Conservation (phyloP, 2,888 invertebrate genomes). For the Listrodromus nycthemerus region DNA sequence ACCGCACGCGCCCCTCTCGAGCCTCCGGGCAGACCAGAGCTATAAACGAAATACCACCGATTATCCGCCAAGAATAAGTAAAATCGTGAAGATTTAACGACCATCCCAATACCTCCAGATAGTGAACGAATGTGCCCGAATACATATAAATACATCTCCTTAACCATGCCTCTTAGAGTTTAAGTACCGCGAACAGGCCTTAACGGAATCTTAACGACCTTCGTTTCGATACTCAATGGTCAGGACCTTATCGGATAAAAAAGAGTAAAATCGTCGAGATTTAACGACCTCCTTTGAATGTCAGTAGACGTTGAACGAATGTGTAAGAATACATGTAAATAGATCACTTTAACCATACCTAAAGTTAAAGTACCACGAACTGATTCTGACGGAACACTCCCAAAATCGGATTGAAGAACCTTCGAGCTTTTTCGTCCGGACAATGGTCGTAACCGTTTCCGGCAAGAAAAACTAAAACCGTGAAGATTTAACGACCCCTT, state of each 20-base stretch:
- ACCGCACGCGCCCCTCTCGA: not conserved
- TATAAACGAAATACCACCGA: not conserved
- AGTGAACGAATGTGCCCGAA: not conserved
- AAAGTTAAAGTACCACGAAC: constrained; percentile 14
- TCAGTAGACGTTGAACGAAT: not conserved
- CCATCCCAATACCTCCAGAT: not conserved
- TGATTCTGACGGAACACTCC: not conserved
- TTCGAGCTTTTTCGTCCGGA: not conserved
- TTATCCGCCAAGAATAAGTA: constrained; percentile 7
- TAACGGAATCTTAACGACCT: no score
- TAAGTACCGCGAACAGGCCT: constrained; percentile 18
- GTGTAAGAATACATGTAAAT: not conserved
- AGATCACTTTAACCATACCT: constrained; percentile 14
- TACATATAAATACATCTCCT: not conserved
- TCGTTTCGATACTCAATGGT: not conserved
- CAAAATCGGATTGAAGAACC: not conserved
- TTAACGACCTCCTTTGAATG: not conserved
- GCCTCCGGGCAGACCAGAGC: not conserved
- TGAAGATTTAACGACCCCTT: not conserved
- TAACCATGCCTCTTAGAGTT: constrained; percentile 17
- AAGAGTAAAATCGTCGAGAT: constrained; percentile 1
- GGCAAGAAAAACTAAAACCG: constrained; percentile 10
- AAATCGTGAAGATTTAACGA: constrained; percentile 1
- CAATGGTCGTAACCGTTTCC: constrained; percentile 1
- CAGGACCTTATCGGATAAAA: not conserved